A percentile compares a stretch with the other conserved stretches of the same genome.
Evolutionary conservation across 2,888 invertebrate genomes (phyloP).

Genomic region (Boloria selene): DNA sequence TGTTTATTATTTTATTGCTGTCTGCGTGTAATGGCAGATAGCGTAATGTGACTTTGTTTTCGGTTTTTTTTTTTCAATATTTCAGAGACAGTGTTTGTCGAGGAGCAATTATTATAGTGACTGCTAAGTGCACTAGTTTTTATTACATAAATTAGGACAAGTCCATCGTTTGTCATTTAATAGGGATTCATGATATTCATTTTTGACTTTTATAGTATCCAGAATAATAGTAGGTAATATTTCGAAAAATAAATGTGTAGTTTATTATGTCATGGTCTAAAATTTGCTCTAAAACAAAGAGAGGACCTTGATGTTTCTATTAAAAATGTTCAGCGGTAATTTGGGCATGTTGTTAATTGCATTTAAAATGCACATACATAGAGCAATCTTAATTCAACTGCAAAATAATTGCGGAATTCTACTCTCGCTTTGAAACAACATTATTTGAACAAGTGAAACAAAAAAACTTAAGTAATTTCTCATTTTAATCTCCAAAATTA

Average conservation of each 20-base stretch:
- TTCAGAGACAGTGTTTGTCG: too few species aligned
- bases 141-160: too few species aligned
- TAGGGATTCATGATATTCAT: too few species aligned
- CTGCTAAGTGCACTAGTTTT: too few species aligned
- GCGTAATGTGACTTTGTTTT: too few species aligned
- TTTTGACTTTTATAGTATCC: too few species aligned
- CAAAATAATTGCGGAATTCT: slow-evolving; percentile 25
- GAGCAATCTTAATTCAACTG: slow-evolving; percentile 29
- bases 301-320: not conserved
- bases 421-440: slow-evolving; percentile 22
- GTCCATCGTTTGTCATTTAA: too few species aligned
- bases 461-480: slow-evolving; percentile 14
- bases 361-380: slow-evolving; percentile 25
- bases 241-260: too few species aligned
- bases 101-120: too few species aligned
- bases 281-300: not conserved
- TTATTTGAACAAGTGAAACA: slow-evolving; percentile 21
- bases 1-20: not conserved
- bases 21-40: too few species aligned
- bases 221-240: too few species aligned
- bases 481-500: slow-evolving; percentile 10
- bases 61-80: too few species aligned
- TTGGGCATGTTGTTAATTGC: slow-evolving; percentile 16
- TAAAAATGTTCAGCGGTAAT: slow-evolving; percentile 6
- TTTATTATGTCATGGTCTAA: not conserved